Base-by-base conservation (phyloP, 2,888 invertebrate species). In the Chesias legatella region DNA sequence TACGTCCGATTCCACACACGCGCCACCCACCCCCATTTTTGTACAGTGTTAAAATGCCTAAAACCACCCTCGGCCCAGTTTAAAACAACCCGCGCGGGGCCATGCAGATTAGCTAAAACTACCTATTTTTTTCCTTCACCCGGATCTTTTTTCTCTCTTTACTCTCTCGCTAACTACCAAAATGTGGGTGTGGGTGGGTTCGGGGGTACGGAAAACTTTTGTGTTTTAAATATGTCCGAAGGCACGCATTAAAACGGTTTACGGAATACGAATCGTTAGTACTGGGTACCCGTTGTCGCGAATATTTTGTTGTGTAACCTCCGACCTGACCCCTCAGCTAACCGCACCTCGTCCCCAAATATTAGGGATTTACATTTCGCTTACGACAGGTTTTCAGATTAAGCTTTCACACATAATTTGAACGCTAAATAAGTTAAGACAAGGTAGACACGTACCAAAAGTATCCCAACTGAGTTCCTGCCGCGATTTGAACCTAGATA, bases 101-200 rank as follows among this genome's bases (percentile, higher is more conserved):
- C 83, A 89, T 89, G 90, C 88, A 90, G 90, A 90, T 90, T 90
- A 90, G 90, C 90, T 90, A 90, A 90, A 90, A 90, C 90, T 90
- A 90, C 90, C 90, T 90, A 90, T 90, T 90, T 90, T 90, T 90
- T 89, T 89, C 90, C 89, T 88, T 76, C 37, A 35, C 39, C 46
- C 60, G 74, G 72, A 68, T 70, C 69, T 63, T 71, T 74, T 77
- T 79, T 79, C 75, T 76, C 71, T 67, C 68, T 55, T 65, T 54
- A 60, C 60, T 66, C 64, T 45, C 67, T 63, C 61, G 77, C 80
- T 83, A 85, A 86, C 84, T 84, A 85, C 84, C 83, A 70, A 84
- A 84, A 82, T 79, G 83, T 76, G 74, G 79, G 73, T 63, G 53
- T 53, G 64, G 67, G 54, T 29, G 43, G 42, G 35, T 34, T 32